Conservation (phyloP, 2,113 vertebrate species). For the Dasypus novemcinctus region DNA sequence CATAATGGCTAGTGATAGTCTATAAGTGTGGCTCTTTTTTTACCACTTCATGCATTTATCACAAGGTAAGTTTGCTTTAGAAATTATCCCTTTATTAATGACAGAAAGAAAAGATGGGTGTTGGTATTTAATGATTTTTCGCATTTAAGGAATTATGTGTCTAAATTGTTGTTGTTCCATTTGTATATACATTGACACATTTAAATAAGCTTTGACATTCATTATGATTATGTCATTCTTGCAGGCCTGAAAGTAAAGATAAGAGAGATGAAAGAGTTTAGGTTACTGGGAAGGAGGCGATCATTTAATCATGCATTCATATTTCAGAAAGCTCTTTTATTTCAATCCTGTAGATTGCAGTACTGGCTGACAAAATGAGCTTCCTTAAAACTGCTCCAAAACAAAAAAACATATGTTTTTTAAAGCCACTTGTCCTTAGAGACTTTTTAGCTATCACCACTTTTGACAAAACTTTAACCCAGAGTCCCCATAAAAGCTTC, state of each 20-base stretch:
- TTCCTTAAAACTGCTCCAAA: not conserved
- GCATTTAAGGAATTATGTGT: not conserved
- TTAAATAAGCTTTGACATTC: conserved; percentile 36
- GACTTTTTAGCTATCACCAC: not conserved
- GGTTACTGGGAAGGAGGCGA: not conserved
- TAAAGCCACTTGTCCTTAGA: not conserved
- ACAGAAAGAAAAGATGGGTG: not conserved
- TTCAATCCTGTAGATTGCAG: not conserved
- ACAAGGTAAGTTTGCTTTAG: not conserved
- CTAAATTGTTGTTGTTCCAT: not conserved
- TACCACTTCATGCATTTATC: not conserved
- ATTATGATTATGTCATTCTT: conserved; percentile 46
- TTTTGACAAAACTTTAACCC: not conserved
- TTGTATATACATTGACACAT: not conserved
- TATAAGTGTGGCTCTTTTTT: not conserved
- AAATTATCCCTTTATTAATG: conserved; percentile 2
- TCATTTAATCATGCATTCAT: not conserved
- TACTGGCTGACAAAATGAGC: not conserved
- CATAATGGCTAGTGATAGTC: not conserved
- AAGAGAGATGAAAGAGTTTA: conserved; percentile 4
- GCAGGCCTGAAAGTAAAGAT: conserved; percentile 3
- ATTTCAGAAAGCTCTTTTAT: not conserved
- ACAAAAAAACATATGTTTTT: not conserved
- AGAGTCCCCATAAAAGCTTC: not conserved
- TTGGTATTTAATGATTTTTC: conserved; percentile 10